Base-by-base conservation (phyloP, 1,140 invertebrate genomes). In the Drosophila tropicalis region DNA sequence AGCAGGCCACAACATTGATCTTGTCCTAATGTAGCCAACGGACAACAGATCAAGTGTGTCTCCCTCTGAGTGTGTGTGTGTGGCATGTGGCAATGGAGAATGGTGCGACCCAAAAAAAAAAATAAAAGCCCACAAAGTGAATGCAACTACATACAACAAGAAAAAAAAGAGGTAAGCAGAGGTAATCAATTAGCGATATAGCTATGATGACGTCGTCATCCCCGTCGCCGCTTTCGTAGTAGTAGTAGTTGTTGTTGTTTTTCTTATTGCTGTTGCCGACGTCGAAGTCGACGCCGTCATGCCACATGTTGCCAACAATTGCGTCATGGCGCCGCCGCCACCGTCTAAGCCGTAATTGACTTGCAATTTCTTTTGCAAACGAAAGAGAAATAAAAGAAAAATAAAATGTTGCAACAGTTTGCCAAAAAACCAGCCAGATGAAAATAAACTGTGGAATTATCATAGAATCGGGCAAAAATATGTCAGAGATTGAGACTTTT, bases 181-280 rank as follows among this genome's bases (percentile, higher is more conserved):
- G 83, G 82, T 79, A 86, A 87, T 86, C 82, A 86, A 86, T 86
- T 86, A 86, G 82, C 82, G 83, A 69, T 85, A 74, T 78, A 62
- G 63, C 17, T 22, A 51, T 74, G 82, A 82, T 81, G 81, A 74
- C 70, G 77, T 64, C 56, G 78, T 57, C 62, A 41, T 54, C 44
- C 36, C 40, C 34, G 41, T 41, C 58, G 44, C n/a, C 41, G 41
- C 5, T 5, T n/a, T 19, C 34, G 40, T 39, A 15, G 66, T 56
- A 39, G 17, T 17, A 29, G 62, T 55, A 63, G 41, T 13, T 36
- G 51, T 36, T 65, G 62, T 56, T 44, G 17, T 22, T 34, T 56
- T 55, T 63, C 36, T 10, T 36, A 44, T 36, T 65, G 32, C 22
- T 41, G 67, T 62, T 40, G 56, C 13, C 44, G 44, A 58, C 64